Evolutionary conservation across 1,140 invertebrate genomes (phyloP).

Genomic region (Leptinotarsa defecta): DNA sequence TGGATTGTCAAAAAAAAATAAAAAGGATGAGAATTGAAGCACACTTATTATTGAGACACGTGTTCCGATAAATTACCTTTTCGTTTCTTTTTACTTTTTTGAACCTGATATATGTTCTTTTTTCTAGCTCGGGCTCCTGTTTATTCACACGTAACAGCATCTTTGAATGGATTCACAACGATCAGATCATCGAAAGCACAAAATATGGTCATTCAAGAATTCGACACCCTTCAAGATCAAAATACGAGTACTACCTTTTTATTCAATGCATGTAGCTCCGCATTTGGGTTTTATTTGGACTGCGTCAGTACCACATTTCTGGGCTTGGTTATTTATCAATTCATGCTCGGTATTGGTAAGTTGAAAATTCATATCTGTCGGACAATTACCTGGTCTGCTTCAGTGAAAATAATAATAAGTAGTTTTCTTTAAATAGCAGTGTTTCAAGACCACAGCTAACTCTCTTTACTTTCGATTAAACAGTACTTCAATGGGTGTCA

Average conservation of each 20-base stretch:
- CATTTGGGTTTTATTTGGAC: slow-evolving; percentile 80
- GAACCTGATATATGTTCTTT: not conserved
- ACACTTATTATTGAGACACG: no score
- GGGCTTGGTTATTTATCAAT: slow-evolving; percentile 66
- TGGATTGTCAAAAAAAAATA: no score
- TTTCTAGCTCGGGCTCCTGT: slow-evolving; percentile 67
- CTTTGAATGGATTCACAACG: slow-evolving; percentile 73
- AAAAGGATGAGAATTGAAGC: no score
- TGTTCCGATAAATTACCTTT: no score
- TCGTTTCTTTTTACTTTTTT: no score
- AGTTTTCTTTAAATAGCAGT: no score
- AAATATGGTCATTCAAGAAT: slow-evolving; percentile 68
- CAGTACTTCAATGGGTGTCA: no score
- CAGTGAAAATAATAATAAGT: no score
- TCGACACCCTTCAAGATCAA: slow-evolving; percentile 70
- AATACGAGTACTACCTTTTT: slow-evolving; percentile 77
- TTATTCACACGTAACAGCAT: slow-evolving; percentile 77
- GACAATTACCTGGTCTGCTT: no score
- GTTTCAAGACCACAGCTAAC: no score
- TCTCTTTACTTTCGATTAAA: no score
- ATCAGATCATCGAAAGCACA: slow-evolving; percentile 71
- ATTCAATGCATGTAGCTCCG: slow-evolving; percentile 76
- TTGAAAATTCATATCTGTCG: slow-evolving; percentile 15
- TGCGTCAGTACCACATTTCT: slow-evolving; percentile 74
- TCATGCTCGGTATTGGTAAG: slow-evolving; percentile 56